Evolutionary conservation across 2,113 vertebrate genomes (phyloP), one percentile per base, ranked within the genome.

Genomic region (Phoxinus phoxinus): DNA sequence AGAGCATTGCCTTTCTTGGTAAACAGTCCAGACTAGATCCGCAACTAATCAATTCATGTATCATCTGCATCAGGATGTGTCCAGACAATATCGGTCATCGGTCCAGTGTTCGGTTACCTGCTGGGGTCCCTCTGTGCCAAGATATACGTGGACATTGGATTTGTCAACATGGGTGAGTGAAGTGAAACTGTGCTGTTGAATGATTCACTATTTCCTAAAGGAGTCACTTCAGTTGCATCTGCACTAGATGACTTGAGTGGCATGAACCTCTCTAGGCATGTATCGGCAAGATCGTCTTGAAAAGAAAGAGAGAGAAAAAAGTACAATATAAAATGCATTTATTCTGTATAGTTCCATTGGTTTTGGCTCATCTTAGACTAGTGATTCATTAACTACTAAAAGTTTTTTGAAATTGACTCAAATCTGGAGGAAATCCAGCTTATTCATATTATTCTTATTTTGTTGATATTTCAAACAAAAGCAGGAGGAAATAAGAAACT

Each of bases 91-190:
- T 95, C 96, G 3, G 94, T 97, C 73, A 93, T 97, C 61, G 96
- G 96, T 7, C 96, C 96, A 8, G 94, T 97, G 88, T 96, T 96
- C 87, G 96, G 96, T 74, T 97, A 96, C 89, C 94, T 96, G 61
- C 90, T 97, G 74, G 96, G 96, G 59, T 96, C 96, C 0, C 85
- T 97, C 10, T 97, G 95, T 86, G 96, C 96, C 85, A 96, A 94
- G 84, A 88, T 97, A 37, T 97, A 96, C 65, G 96, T 97, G 88
- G 96, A 97, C 87, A 90, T 95, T 90, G 96, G 96, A 84, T 96
- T 96, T 90, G 94, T 97, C 88, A 94, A 96, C 85, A 87, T 95
- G 91, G 96, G 96, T 97, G 93, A 96, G 95, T 90, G 9, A 25
- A 73, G 95, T 90, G 9, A 25, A 48, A 25, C 17, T 4, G 3